Base-by-base conservation (phyloP, 2,797 vertebrate species). In the Anniella stebbinsi region DNA sequence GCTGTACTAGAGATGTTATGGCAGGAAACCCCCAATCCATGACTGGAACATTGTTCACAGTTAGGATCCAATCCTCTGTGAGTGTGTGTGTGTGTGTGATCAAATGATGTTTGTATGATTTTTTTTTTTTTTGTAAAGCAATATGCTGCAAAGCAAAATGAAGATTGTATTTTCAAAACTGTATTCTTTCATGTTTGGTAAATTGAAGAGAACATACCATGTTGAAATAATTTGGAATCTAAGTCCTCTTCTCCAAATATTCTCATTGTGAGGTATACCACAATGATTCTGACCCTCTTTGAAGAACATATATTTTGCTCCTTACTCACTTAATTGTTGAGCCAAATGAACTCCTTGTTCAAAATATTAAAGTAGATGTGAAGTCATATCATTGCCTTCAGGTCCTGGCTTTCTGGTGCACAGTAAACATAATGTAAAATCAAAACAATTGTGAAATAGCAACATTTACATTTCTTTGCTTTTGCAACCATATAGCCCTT, bases 101-200 rank as follows among this genome's bases (percentile, higher is more conserved):
- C 81, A 87, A 88, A 81, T 84, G 45, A 4, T 83, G 87, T 95
- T 90, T 92, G 23, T 72, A 45, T 57, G 23, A 75, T 60, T 88
- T 6, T 70, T 67, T 51, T 13, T 48, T 36, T 38, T 66, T n/a
- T 51, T 70, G 5, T 36, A 87, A 84, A 87, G 63, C 66, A 88
- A 41, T 72, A 80, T 33, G 28, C 54, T 78, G n/a, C 66, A 89
- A 87, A 77, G 25, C 41, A 84, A 80, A 73, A 72, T 60, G 41
- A 28, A 82, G 51, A 21, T 48, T 77, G 8, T 67, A 76, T 81
- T 84, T 83, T 76, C 36, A 21, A 3, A 81, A 10, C 0, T 90
- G 23, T 38, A n/a, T 36, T 90, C 73, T 89, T 12, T 80, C 91
- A 33, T 90, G 75, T 81, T 84, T 48, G 63, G 23, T 73, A 92